Base-by-base conservation (phyloP, 2,797 vertebrate species). In the Halcyon badia region DNA sequence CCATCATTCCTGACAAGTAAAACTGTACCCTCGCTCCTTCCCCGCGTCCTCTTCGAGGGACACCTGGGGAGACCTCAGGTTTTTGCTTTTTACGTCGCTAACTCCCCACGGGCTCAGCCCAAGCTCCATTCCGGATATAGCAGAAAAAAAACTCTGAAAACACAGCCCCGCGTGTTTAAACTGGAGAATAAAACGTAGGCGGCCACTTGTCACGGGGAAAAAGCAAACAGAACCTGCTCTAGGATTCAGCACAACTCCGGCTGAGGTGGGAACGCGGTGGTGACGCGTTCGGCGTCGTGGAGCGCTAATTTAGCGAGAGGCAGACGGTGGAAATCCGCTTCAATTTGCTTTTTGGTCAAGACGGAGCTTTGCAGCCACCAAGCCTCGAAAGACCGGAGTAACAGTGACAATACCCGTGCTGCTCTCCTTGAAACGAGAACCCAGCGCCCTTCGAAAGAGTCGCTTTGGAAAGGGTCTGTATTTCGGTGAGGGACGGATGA, bases 351-450 rank as follows among this genome's bases (percentile, higher is more conserved):
- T 42, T 31, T 57, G 76, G 26, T 89, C 31, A 51, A 76, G 37
- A 22, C 5, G 26, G 39, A 42, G 14, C 39, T 90, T 48, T 77
- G 37, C 10, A 82, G 48, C 16, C 3, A 25, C n/a, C 46, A 76
- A 25, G 21, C 11, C 46, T 78, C 41, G 52, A 62, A 83, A 70
- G 25, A 48, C 14, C 3, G 1, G 68, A 65, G 33, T 2, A 30
- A 60, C 78, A 1, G 9, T 42, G 66, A 44, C 82, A 93, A 93
- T 20, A 35, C 5, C 5, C 11, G 25, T 0, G 0, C 5, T n/a
- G 35, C 31, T 86, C 39, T 68, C 54, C 13, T 1, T 35, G 22
- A 88, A 90, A 52, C 0, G 9, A 48, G 41, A 61, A 14, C 9
- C 7, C 25, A 13, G 42, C 2, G 10, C 39, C 70, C 69, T 69